Evolutionary conservation across 2,888 invertebrate genomes (phyloP).

Genomic region (Nephrocerus scutellatus): DNA sequence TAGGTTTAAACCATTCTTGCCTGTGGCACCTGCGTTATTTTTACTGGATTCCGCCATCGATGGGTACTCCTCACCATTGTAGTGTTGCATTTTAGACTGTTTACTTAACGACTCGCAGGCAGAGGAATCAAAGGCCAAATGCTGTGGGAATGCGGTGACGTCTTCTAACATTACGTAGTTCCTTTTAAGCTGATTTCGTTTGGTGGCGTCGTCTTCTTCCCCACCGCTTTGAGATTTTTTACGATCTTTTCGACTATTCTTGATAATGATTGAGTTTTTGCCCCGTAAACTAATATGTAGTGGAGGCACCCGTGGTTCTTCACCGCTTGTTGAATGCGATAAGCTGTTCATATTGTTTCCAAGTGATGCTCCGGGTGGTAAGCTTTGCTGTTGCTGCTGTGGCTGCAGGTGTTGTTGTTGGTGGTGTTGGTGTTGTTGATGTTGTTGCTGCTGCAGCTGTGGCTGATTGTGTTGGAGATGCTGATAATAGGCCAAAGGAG

Average conservation of each 20-base stretch:
- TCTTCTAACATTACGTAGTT: too few relatives aligned
- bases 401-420: conserved; percentile 13
- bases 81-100: too few relatives aligned
- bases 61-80: too few relatives aligned
- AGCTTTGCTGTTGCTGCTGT: conserved; percentile 21
- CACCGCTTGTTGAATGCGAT: conserved; percentile 38
- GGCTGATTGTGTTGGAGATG: conserved; percentile 11
- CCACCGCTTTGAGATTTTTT: conserved; percentile 51
- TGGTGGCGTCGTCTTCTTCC: conserved; percentile 46
- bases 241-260: conserved; percentile 65
- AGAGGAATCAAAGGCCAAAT: too few relatives aligned
- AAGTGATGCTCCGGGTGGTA: conserved; percentile 14
- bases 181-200: too few relatives aligned
- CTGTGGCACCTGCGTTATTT: too few relatives aligned
- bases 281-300: conserved; percentile 74
- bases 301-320: conserved; percentile 79
- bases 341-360: conserved; percentile 1
- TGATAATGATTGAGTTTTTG: conserved; percentile 77
- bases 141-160: too few relatives aligned
- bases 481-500: conserved; percentile 12
- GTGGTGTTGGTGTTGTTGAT: conserved; percentile 21
- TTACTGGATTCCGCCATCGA: too few relatives aligned
- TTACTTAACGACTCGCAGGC: too few relatives aligned
- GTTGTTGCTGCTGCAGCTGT: conserved; percentile 19
- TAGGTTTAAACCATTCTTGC: too few relatives aligned